These are phyloP conservation scores for Agonopterix alstromeriana DNA, from an alignment of 2,888 invertebrate species.

Conservation along the genomic window DNA sequence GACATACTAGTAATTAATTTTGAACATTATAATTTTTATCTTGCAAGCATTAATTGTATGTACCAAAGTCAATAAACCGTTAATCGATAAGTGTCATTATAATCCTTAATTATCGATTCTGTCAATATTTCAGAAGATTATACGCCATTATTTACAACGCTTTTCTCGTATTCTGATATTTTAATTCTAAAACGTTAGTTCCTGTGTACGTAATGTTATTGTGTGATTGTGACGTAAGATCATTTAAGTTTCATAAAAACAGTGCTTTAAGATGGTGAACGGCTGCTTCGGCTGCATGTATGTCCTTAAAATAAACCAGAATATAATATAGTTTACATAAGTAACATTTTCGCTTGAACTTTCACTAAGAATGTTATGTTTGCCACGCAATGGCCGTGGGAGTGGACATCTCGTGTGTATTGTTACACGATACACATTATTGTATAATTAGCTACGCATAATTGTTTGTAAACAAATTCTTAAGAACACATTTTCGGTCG, in stretches of 20 bases:
- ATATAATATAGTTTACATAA: neutral
- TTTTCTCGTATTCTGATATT: too few species aligned
- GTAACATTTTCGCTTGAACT: conserved; percentile 15
- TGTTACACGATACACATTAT: conserved; percentile 15
- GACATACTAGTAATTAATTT: too few species aligned
- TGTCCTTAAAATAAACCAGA: neutral
- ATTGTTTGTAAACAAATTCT: conserved; percentile 7
- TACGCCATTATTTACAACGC: too few species aligned
- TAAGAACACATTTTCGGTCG: neutral
- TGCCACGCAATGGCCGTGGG: conserved; percentile 19
- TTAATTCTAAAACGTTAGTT: too few species aligned
- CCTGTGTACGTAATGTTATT: too few species aligned
- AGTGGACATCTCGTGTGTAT: conserved; percentile 10
- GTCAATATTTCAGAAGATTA: too few species aligned
- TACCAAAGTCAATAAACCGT: too few species aligned
- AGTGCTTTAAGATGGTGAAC: neutral
- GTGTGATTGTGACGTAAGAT: too few species aligned
- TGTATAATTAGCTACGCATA: conserved; percentile 14
- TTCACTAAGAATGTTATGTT: conserved; percentile 18
- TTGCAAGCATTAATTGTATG: too few species aligned
- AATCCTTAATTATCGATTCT: too few species aligned
- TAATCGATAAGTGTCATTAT: too few species aligned
- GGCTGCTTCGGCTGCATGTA: neutral
- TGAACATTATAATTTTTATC: too few species aligned
- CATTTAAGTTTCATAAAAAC: neutral